A percentile compares a stretch with the other conserved stretches of the same genome.
Conservation (phyloP, 2,113 vertebrate species). For the Oreochromis aureus region DNA sequence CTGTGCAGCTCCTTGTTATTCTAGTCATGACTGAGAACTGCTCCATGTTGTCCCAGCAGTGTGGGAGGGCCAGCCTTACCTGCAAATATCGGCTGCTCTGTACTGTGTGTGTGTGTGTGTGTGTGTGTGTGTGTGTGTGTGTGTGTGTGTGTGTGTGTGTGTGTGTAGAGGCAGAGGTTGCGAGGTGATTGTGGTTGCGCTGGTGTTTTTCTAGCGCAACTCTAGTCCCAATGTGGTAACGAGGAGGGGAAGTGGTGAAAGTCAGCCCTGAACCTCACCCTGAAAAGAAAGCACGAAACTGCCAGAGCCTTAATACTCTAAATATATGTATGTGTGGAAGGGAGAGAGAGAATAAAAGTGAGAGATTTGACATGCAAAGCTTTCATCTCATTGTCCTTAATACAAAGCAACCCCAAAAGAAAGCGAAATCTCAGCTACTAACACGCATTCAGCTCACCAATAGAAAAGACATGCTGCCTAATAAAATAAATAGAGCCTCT, state of each 20-base stretch:
- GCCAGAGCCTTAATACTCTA: not conserved
- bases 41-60: constrained; percentile 54
- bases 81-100: constrained; percentile 19
- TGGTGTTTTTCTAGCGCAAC: constrained; percentile 52
- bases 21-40: constrained; percentile 57
- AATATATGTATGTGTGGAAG: not conserved
- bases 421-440: not conserved
- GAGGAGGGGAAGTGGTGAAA: constrained; percentile 58
- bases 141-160: not conserved
- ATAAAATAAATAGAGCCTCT: constrained; percentile 38
- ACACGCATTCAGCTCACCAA: not conserved
- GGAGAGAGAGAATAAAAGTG: not conserved
- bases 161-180: not conserved
- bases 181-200: constrained; percentile 42
- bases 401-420: constrained; percentile 6
- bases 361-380: not conserved
- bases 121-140: not conserved
- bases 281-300: constrained; percentile 44
- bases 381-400: constrained; percentile 1
- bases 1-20: constrained; percentile 62
- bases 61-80: constrained; percentile 57
- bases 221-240: constrained; percentile 53
- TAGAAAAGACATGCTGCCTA: not conserved
- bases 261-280: constrained; percentile 52
- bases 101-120: not conserved